Base-by-base conservation (phyloP, 2,888 invertebrate genomes). In the Microctonus brassicae region DNA sequence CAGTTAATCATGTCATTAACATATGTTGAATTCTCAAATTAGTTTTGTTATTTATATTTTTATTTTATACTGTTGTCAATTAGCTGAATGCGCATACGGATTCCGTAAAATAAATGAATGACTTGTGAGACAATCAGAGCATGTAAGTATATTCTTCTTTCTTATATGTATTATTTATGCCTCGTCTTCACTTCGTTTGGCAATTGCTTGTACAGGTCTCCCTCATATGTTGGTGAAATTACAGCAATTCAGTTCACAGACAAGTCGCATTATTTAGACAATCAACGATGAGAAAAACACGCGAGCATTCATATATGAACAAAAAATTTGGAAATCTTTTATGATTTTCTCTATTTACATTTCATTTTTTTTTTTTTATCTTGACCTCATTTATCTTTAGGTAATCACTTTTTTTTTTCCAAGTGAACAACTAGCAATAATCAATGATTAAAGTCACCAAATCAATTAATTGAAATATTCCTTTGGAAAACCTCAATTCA, bases 71-170 rank as follows among this genome's bases (percentile, higher is more conserved):
- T 67, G 70, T 66, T 55, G 69, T 71, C 74, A 73, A 74, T 75
- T 78, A 78, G 73, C 73, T 72, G 72, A 69, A 70, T 69, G 72
- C 72, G 5, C 53, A 65, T 67, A 74, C 71, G 55, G 73, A 66
- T 74, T 74, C 66, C 70, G 60, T 66, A 58, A 70, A 77, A 77
- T 75, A 77, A 75, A 78, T 73, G 75, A 73, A 74, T 39, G 13
- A 75, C 76, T 71, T 60, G 58, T 75, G 65, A 69, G 70, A 71
- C 62, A 78, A 79, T 75, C 78, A 79, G 79, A 79, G 79, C 79
- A 77, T 78, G 77, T 65, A 62, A 72, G 55, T 71, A 72, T 69
- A 57, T 74, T 73, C 52, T 75, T 72, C 69, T 74, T 62, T 58
- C 55, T 57, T 9, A 57, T 57, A 24, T 36, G 36, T 34, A 34